Conservation (phyloP, 2,113 vertebrate species). For the Pungitius pungitius region DNA sequence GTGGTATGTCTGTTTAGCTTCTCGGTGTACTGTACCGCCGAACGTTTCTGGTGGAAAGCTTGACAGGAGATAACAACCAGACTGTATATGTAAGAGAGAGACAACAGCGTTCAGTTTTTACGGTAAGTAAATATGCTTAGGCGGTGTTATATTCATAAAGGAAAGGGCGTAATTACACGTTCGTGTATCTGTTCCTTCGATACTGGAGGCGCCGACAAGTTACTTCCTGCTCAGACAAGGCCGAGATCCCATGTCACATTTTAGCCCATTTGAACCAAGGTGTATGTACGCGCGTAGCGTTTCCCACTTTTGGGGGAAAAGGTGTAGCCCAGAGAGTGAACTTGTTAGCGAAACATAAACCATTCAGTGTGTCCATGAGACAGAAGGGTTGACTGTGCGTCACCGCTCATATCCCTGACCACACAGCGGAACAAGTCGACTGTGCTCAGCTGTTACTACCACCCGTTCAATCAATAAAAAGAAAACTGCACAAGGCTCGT, state of each 20-base stretch:
- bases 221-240: constrained; percentile 83
- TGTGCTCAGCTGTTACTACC: not conserved
- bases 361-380: not conserved
- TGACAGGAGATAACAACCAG: constrained; percentile 24
- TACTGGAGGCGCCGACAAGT: constrained; percentile 64
- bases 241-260: constrained; percentile 65
- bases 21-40: constrained; percentile 52
- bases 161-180: not conserved
- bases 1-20: not conserved
- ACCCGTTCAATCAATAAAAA: not conserved
- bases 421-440: not conserved
- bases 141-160: not conserved
- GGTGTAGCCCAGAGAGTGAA: rapidly evolving
- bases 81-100: constrained; percentile 12
- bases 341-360: not conserved
- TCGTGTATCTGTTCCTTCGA: constrained; percentile 39
- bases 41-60: constrained; percentile 65
- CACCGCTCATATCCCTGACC: not conserved
- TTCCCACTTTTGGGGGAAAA: not conserved
- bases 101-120: constrained; percentile 7
- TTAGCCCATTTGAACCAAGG: constrained; percentile 40
- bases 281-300: not conserved
- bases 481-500: not conserved
- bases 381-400: not conserved
- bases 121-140: constrained; percentile 53